phyloP scores from a whole-genome alignment of 2,113 vertebrate species.

The Paedocypris sp. region DNA sequence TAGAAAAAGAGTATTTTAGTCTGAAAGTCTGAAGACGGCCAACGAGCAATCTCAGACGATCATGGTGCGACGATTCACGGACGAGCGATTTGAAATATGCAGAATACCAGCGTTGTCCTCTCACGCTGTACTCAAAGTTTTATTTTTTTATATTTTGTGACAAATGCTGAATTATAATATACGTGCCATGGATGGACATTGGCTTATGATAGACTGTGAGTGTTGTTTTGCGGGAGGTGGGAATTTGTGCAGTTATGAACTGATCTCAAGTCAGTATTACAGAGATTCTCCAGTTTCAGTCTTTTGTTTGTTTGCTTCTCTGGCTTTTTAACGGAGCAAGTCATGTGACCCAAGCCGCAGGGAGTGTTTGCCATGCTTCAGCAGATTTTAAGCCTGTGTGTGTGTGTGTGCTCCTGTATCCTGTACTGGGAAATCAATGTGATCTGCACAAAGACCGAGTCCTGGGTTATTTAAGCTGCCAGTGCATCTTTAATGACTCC shows the following conservation, averaged over 20 bases:
- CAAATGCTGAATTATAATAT: background rate
- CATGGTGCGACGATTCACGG: conserved; percentile 5
- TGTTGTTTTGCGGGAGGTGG: background rate
- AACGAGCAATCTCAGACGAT: too few species aligned
- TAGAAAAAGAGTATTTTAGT: too few species aligned
- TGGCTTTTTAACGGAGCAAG: background rate
- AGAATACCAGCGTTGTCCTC: conserved; percentile 13
- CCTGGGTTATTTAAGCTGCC: conserved; percentile 10
- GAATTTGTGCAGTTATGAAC: background rate
- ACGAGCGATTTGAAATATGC: conserved; percentile 22
- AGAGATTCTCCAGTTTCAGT: background rate
- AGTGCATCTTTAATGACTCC: conserved; percentile 16
- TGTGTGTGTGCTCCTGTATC: background rate
- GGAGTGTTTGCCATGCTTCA: background rate
- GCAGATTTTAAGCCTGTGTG: conserved; percentile 22
- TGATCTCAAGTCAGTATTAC: background rate
- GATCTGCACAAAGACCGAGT: background rate
- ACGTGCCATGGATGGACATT: conserved; percentile 31
- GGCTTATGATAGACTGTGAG: conserved; percentile 5
- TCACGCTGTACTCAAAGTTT: conserved; percentile 26
- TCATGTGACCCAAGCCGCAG: conserved; percentile 1
- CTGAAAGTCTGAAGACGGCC: too few species aligned
- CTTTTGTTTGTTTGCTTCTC: background rate
- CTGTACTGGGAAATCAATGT: background rate
- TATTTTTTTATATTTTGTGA: conserved; percentile 36